phyloP scores from a whole-genome alignment of 2,797 vertebrate genomes.

The Amniataba percoides region DNA sequence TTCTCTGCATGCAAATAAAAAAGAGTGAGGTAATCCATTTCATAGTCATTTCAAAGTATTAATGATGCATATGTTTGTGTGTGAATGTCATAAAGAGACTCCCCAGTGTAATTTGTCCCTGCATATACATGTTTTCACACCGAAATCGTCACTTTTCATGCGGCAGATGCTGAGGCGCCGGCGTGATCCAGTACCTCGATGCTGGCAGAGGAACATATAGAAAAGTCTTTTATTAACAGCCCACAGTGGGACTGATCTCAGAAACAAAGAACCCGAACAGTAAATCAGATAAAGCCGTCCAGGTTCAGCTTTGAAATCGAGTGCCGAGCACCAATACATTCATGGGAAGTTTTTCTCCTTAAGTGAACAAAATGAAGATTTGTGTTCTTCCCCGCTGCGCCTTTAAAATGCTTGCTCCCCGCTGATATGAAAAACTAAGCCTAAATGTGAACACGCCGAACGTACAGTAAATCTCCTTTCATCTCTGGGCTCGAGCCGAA shows the following conservation, averaged over 20 bases:
- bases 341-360: constrained; percentile 22
- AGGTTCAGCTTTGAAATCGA: constrained; percentile 26
- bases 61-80: constrained; percentile 33
- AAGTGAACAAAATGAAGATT: constrained; percentile 51
- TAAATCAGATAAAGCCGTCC: constrained; percentile 28
- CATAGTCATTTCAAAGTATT: constrained; percentile 27
- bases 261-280: constrained; percentile 40
- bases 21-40: constrained; percentile 9
- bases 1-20: constrained; percentile 3
- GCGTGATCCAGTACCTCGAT: constrained; percentile 9
- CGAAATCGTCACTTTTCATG: constrained; percentile 14
- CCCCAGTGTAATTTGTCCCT: constrained; percentile 37
- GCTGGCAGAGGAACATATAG: constrained; percentile 7
- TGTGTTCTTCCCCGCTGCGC: constrained; percentile 28
- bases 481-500: constrained; percentile 13
- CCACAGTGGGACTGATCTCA: constrained; percentile 29
- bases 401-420: constrained; percentile 24
- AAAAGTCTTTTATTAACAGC: constrained; percentile 28
- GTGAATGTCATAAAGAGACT: constrained; percentile 30
- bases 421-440: constrained; percentile 23
- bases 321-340: constrained; percentile 16
- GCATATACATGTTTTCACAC: constrained; percentile 27
- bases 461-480: constrained; percentile 32
- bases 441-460: constrained; percentile 24
- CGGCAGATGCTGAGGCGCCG: constrained; percentile 9